These are phyloP conservation scores for Pterobdella sp. DNA, from an alignment of 2,888 invertebrate species.

Conservation along the genomic window DNA sequence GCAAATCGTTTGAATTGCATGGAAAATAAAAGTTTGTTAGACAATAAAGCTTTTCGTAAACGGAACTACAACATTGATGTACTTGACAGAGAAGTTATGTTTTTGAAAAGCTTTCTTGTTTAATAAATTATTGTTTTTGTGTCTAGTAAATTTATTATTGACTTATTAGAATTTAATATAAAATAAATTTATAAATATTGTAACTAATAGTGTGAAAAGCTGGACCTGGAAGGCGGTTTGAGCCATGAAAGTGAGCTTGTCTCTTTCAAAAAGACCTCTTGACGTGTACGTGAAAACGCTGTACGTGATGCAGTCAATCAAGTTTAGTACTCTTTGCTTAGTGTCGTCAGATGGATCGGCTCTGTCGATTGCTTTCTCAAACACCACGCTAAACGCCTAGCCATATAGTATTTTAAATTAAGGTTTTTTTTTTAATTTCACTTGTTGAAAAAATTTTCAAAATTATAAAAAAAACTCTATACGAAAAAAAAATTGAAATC, in stretches of 20 bases:
- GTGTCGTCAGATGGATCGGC: conserved; percentile 76
- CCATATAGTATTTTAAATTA: neutral
- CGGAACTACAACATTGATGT: too few relatives aligned
- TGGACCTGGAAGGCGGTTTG: conserved; percentile 88
- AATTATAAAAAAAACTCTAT: neutral
- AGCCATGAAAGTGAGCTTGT: conserved; percentile 87
- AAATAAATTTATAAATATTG: neutral
- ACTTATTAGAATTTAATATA: neutral
- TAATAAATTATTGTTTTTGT: neutral
- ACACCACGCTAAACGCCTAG: conserved; percentile 91
- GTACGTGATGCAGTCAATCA: conserved; percentile 87
- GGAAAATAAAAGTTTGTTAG: neutral
- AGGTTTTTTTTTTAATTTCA: neutral
- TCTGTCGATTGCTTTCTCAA: conserved; percentile 85
- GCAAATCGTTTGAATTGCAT: conserved; percentile 33
- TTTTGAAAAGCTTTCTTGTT: too few relatives aligned
- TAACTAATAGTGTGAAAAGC: neutral
- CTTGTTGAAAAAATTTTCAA: neutral
- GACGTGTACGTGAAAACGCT: conserved; percentile 90
- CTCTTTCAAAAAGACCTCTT: conserved; percentile 86
- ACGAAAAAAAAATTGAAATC: neutral
- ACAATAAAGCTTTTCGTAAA: too few relatives aligned
- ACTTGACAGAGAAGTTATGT: too few relatives aligned
- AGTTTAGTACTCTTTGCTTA: conserved; percentile 68
- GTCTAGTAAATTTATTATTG: neutral